Percentiles rank a stretch among this genome's conserved stretches.
Evolutionary conservation across 1,140 invertebrate species (phyloP).

Genomic region (Bombus breviceps): DNA sequence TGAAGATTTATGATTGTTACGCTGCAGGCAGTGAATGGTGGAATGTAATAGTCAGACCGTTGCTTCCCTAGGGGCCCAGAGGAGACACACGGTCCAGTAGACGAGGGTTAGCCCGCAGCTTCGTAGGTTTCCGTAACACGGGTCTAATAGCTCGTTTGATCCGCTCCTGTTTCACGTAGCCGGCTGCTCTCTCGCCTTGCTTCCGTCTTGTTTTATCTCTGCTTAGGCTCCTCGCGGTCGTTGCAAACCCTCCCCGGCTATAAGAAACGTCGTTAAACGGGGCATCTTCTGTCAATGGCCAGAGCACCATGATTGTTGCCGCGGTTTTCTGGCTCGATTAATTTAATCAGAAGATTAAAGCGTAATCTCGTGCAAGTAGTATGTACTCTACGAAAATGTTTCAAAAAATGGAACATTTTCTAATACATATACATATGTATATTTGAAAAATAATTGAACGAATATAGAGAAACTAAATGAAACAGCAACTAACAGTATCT

Average conservation of each 20-base stretch:
- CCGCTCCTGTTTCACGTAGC: slow-evolving; percentile 61
- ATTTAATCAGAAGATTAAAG: neutral
- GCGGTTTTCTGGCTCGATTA: neutral
- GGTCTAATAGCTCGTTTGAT: slow-evolving; percentile 76
- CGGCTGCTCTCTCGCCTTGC: slow-evolving; percentile 57
- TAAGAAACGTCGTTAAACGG: slow-evolving; percentile 32
- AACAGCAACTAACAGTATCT: neutral
- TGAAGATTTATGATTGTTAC: slow-evolving; percentile 71
- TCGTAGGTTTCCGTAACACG: slow-evolving; percentile 67
- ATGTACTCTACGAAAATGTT: too few species aligned
- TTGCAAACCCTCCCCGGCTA: neutral
- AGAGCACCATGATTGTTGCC: neutral
- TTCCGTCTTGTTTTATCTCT: slow-evolving; percentile 51
- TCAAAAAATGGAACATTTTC: neutral
- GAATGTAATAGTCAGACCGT: slow-evolving; percentile 68
- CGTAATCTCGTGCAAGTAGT: too few species aligned
- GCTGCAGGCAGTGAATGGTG: slow-evolving; percentile 52
- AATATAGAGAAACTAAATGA: neutral
- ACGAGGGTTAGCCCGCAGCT: slow-evolving; percentile 58
- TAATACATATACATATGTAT: too few species aligned
- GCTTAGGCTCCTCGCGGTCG: neutral
- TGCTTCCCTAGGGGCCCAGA: slow-evolving; percentile 53
- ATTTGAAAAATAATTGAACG: too few species aligned
- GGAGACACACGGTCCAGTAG: slow-evolving; percentile 59
- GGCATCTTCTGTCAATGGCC: neutral